Evolutionary conservation across 1,140 invertebrate genomes (phyloP).

Genomic region (Drosophila kikkawai): DNA sequence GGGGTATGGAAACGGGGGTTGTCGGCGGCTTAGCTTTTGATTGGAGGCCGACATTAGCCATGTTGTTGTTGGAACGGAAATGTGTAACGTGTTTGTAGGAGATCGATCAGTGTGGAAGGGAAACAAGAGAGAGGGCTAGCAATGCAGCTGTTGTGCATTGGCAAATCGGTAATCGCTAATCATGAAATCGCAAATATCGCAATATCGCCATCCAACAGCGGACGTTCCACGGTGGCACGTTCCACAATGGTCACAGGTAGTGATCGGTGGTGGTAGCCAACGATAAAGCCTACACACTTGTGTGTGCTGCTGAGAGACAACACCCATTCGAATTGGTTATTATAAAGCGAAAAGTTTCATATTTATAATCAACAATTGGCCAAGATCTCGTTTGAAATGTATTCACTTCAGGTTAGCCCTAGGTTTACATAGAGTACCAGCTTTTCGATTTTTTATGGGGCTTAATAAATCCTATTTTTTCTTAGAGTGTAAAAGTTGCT

Average conservation of each 20-base stretch:
- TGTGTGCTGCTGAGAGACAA: not conserved
- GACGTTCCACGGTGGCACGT: constrained; percentile 56
- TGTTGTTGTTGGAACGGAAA: constrained; percentile 51
- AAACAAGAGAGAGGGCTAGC: not conserved
- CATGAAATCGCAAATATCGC: constrained; percentile 23
- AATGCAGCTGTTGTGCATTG: constrained; percentile 24
- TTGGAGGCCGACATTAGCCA: constrained; percentile 30
- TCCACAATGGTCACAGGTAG: constrained; percentile 2
- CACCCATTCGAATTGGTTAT: not conserved
- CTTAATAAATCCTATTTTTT: too few relatives aligned
- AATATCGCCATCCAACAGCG: constrained; percentile 24
- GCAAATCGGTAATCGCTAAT: constrained; percentile 33
- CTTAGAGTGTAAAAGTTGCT: not conserved
- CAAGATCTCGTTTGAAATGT: not conserved
- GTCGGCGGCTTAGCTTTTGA: constrained; percentile 49
- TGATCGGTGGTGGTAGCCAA: not conserved
- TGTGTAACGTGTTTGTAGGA: constrained; percentile 68
- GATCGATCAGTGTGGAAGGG: not conserved
- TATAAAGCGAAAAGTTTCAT: not conserved
- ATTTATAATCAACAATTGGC: not conserved
- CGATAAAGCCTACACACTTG: constrained; percentile 26
- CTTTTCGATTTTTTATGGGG: not conserved
- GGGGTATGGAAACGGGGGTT: not conserved
- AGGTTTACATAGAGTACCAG: not conserved
- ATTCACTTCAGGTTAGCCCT: not conserved